phyloP scores from a whole-genome alignment of 2,888 invertebrate species.

The Plemyria rubiginata region DNA sequence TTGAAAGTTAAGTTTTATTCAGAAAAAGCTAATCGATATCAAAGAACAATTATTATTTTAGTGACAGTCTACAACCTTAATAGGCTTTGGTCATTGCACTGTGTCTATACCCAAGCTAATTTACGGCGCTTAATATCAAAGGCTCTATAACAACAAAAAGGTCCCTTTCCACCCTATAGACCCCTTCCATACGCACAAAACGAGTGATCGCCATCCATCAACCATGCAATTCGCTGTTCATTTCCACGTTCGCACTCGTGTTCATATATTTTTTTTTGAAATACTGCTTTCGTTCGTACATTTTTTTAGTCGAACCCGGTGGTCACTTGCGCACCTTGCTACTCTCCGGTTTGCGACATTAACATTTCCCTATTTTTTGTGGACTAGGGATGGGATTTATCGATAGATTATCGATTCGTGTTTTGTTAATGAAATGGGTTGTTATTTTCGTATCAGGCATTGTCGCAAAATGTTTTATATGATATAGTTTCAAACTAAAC shows the following conservation, averaged over 20 bases:
- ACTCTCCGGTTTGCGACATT: constrained; percentile 59
- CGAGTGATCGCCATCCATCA: constrained; percentile 61
- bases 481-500: too few relatives aligned
- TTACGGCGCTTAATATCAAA: too few relatives aligned
- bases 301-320: constrained; percentile 66
- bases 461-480: too few relatives aligned
- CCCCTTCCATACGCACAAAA: constrained; percentile 11
- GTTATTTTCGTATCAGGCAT: too few relatives aligned
- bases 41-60: too few relatives aligned
- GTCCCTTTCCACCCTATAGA: constrained; percentile 36
- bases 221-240: constrained; percentile 70
- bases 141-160: constrained; percentile 1
- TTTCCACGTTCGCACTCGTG: constrained; percentile 44
- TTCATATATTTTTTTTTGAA: constrained; percentile 21
- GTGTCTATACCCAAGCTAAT: too few relatives aligned
- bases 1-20: too few relatives aligned
- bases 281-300: constrained; percentile 35
- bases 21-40: too few relatives aligned
- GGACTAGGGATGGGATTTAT: constrained; percentile 51
- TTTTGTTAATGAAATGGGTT: not conserved
- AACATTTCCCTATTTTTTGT: constrained; percentile 66
- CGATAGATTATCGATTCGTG: not conserved
- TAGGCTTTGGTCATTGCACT: too few relatives aligned
- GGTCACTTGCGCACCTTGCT: constrained; percentile 72
- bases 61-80: too few relatives aligned